These are phyloP conservation scores for Lacerta agilis DNA, from an alignment of 2,797 vertebrate species.

Conservation along the genomic window DNA sequence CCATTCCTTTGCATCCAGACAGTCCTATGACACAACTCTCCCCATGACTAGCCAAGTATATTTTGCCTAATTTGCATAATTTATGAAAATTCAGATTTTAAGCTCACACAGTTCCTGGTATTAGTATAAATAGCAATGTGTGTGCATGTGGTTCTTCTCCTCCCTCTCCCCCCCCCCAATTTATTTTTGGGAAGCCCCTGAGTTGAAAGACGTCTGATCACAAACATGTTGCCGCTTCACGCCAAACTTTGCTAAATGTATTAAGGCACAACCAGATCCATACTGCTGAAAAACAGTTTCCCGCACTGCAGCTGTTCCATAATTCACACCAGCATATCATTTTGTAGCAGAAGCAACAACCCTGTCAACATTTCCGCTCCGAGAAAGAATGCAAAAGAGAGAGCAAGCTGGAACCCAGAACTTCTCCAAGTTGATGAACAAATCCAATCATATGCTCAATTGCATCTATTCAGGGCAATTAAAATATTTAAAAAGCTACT, in stretches of 20 bases:
- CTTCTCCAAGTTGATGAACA: slow-evolving; percentile 66
- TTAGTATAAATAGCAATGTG: background rate
- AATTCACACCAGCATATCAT: background rate
- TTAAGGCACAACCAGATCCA: background rate
- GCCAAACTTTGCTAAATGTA: background rate
- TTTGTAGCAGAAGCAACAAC: slow-evolving; percentile 6
- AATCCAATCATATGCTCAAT: slow-evolving; percentile 64
- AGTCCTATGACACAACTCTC: no score
- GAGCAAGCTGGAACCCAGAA: slow-evolving; percentile 62
- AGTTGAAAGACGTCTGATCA: background rate
- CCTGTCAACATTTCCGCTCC: slow-evolving; percentile 8
- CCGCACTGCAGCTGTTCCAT: slow-evolving; percentile 1
- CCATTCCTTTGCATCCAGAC: no score
- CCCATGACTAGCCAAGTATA: background rate
- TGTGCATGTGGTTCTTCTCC: background rate
- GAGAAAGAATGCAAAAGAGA: slow-evolving; percentile 54
- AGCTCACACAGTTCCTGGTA: background rate
- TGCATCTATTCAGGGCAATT: slow-evolving; percentile 66
- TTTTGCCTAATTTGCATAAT: background rate
- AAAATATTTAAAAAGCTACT: slow-evolving; percentile 56
- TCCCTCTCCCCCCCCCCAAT: no score
- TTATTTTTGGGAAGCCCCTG: background rate
- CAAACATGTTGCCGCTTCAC: background rate
- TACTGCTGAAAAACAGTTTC: background rate
- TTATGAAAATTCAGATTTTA: background rate